A percentile compares a stretch with the other conserved stretches of the same genome.
Evolutionary conservation across 2,888 invertebrate genomes (phyloP).

Genomic region (Diarsia rubi): DNA sequence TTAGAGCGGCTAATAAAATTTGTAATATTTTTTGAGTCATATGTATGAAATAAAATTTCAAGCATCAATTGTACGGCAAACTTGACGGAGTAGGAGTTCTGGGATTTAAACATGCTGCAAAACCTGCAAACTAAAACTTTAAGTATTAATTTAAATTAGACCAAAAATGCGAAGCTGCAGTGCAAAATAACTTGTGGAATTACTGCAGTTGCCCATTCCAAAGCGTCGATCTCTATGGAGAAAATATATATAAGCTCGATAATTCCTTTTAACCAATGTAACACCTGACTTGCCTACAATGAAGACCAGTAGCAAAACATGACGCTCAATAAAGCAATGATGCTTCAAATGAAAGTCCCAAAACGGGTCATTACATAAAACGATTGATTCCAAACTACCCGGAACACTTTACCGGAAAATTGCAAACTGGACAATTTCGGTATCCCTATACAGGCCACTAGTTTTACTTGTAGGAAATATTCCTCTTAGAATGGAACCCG

Average conservation of each 20-base stretch:
- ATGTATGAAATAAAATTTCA: neutral
- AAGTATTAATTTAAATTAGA: no score
- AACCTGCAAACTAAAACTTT: neutral
- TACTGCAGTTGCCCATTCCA: no score
- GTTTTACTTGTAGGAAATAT: neutral
- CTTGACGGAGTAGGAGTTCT: neutral
- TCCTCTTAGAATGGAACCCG: neutral
- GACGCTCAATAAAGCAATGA: neutral
- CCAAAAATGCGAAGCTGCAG: no score
- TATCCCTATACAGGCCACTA: neutral
- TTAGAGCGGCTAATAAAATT: conserved; percentile 14
- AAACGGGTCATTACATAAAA: neutral
- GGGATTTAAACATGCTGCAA: neutral
- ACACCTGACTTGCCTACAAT: neutral
- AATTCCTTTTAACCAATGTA: neutral
- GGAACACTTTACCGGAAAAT: neutral
- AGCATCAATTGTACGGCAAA: neutral
- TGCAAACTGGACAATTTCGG: neutral
- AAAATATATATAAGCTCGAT: no score
- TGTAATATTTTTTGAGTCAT: neutral
- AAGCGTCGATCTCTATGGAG: no score
- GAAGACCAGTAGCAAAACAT: neutral
- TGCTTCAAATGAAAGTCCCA: neutral
- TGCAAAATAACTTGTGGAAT: no score
- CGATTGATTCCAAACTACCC: neutral